phyloP scores from a whole-genome alignment of 1,140 invertebrate genomes.

The Apis laboriosa region DNA sequence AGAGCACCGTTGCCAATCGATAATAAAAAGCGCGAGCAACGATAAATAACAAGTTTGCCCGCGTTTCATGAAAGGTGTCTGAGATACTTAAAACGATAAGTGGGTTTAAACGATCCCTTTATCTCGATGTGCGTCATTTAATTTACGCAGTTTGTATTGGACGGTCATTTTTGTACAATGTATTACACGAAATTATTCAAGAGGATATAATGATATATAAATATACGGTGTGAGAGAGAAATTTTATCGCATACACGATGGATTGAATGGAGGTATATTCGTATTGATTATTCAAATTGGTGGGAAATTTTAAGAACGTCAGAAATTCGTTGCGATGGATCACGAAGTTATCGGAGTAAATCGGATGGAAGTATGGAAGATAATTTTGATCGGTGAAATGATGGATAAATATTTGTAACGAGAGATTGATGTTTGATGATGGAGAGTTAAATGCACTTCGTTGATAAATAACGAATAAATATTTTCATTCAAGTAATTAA shows the following conservation, averaged over 20 bases:
- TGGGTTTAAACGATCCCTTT: not conserved
- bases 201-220: not conserved
- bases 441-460: no score
- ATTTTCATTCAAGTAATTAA: no score
- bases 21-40: slow-evolving; percentile 34
- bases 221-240: not conserved
- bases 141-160: not conserved
- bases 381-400: not conserved
- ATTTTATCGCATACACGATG: no score
- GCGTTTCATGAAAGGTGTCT: not conserved
- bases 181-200: not conserved
- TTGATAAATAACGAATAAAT: no score
- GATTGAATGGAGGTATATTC: not conserved
- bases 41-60: slow-evolving; percentile 24
- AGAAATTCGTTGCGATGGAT: not conserved
- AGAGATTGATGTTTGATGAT: no score
- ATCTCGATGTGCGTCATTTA: not conserved
- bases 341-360: no score
- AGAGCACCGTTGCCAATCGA: slow-evolving; percentile 35
- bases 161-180: not conserved
- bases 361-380: not conserved
- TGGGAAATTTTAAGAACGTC: not conserved
- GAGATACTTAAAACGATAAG: not conserved
- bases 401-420: no score
- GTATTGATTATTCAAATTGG: not conserved